Conservation (phyloP, 64 coral and sea anemone genomes). For the Montipora capricornis region DNA sequence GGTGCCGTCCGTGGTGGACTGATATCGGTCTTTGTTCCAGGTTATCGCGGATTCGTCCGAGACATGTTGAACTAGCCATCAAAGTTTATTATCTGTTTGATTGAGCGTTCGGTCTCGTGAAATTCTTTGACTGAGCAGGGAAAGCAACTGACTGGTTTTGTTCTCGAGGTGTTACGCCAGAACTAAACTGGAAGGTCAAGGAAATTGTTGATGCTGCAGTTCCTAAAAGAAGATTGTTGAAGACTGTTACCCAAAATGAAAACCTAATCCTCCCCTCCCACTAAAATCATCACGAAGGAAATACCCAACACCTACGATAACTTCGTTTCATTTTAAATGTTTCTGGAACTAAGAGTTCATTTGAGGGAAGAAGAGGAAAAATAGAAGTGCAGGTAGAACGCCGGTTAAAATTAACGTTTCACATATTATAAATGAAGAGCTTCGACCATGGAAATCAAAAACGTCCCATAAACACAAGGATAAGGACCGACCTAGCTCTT, state of each 20-base stretch:
- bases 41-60: too few relatives aligned
- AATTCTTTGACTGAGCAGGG: constrained; percentile 35
- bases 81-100: constrained; percentile 6
- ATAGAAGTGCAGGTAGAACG: too few relatives aligned
- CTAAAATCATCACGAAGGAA: background rate
- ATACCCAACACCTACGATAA: background rate
- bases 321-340: too few relatives aligned
- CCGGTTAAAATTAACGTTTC: too few relatives aligned
- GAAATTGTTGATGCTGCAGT: constrained; percentile 35
- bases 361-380: too few relatives aligned
- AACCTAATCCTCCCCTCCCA: background rate
- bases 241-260: background rate
- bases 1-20: too few relatives aligned
- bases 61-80: background rate
- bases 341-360: too few relatives aligned
- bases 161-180: constrained; percentile 2
- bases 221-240: background rate
- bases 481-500: constrained; percentile 8
- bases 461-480: background rate
- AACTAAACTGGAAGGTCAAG: constrained; percentile 34
- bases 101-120: constrained; percentile 1
- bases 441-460: too few relatives aligned
- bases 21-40: too few relatives aligned
- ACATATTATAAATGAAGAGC: too few relatives aligned
- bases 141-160: background rate